A percentile compares a stretch with the other conserved stretches of the same genome.
phyloP scores from a whole-genome alignment of 2,888 invertebrate species.

The Pecten maximus region DNA sequence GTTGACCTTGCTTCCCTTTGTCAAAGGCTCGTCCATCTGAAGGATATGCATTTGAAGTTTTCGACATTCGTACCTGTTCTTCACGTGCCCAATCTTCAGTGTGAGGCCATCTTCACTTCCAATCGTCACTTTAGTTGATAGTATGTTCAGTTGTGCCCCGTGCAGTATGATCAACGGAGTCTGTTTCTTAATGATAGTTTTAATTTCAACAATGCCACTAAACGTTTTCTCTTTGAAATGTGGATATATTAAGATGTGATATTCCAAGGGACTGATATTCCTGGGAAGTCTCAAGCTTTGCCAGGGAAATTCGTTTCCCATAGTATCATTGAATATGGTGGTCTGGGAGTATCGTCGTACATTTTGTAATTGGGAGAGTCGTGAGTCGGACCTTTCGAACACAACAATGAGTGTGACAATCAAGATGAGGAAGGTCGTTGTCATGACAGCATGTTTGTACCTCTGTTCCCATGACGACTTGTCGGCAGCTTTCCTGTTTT shows the following conservation, averaged over 20 bases:
- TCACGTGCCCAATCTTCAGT: slow-evolving; percentile 87
- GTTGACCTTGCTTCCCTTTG: slow-evolving; percentile 20
- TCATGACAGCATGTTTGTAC: slow-evolving; percentile 71
- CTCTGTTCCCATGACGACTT: slow-evolving; percentile 87
- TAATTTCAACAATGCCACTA: slow-evolving; percentile 87
- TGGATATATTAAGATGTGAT: slow-evolving; percentile 95
- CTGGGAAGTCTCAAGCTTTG: slow-evolving; percentile 80
- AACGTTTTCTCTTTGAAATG: slow-evolving; percentile 94
- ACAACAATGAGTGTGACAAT: slow-evolving; percentile 92
- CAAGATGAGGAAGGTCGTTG: slow-evolving; percentile 72
- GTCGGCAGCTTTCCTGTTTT: slow-evolving; percentile 88
- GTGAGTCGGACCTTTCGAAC: slow-evolving; percentile 89
- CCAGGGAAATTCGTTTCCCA: slow-evolving; percentile 80
- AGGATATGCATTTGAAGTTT: slow-evolving; percentile 88
- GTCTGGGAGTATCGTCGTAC: not conserved
- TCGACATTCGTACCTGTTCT: slow-evolving; percentile 88
- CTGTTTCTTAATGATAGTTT: slow-evolving; percentile 64
- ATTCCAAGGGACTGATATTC: slow-evolving; percentile 85
- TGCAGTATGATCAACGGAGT: slow-evolving; percentile 82
- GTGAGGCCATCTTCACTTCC: not conserved
- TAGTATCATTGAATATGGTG: slow-evolving; percentile 67
- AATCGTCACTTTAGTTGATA: slow-evolving; percentile 86
- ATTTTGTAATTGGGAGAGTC: slow-evolving; percentile 9
- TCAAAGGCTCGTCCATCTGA: not conserved
- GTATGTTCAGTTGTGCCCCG: slow-evolving; percentile 79